Evolutionary conservation across 2,888 invertebrate genomes (phyloP).

Genomic region (Ecliptopera silaceata): DNA sequence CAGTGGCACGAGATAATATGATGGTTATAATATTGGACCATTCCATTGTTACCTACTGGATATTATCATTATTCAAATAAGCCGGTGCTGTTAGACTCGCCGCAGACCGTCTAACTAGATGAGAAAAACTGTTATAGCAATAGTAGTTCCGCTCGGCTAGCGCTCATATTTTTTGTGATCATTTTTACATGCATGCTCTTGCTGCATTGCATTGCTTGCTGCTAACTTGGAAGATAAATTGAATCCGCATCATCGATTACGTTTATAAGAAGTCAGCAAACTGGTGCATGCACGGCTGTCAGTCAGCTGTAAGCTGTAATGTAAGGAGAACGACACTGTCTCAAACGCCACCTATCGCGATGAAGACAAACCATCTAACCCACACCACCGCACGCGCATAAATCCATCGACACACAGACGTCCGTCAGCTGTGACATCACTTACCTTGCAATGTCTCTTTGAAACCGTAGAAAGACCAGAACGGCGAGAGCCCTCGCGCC

Average conservation of each 20-base stretch:
- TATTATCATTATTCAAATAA: conserved; percentile 9
- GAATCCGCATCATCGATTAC: conserved; percentile 10
- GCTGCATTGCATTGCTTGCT: too few relatives aligned
- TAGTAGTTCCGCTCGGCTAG: conserved; percentile 4
- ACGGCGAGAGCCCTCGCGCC: conserved; percentile 24
- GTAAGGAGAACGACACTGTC: conserved; percentile 2
- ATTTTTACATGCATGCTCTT: conserved; percentile 9
- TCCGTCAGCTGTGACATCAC: conserved; percentile 47
- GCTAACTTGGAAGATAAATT: conserved; percentile 2
- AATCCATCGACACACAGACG: conserved; percentile 42
- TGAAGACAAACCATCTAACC: conserved; percentile 34
- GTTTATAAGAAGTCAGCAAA: conserved; percentile 5
- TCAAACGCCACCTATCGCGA: conserved; percentile 45
- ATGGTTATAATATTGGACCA: too few relatives aligned
- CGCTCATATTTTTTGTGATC: conserved; percentile 1
- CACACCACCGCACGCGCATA: conserved; percentile 48
- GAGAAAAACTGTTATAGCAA: conserved; percentile 4
- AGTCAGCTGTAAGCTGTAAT: background rate
- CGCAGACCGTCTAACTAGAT: background rate
- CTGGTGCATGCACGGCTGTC: background rate
- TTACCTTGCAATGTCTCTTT: conserved; percentile 44
- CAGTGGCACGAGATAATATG: too few relatives aligned
- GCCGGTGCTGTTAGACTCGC: conserved; percentile 1
- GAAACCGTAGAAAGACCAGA: conserved; percentile 23
- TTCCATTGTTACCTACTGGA: background rate